Evolutionary conservation across 2,888 invertebrate genomes (phyloP), one percentile per base, ranked within the genome.

Genomic region (Lathronympha strigana): DNA sequence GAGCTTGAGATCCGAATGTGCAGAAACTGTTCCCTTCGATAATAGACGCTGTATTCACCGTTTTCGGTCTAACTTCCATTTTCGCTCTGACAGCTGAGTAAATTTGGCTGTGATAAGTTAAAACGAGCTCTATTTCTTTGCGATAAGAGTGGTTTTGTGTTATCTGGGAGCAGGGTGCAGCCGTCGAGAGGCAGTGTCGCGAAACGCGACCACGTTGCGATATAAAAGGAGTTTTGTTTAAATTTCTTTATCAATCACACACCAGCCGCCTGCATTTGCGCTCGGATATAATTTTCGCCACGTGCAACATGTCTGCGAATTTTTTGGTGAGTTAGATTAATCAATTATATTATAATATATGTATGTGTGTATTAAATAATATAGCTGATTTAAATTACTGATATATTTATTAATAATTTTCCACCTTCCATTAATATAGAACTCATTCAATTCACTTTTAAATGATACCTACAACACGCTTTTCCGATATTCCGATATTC

Each of bases 171-270:
- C 75, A 77, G 77, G 79, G 79, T 72, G 79, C 79, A 81, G 80
- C 72, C 67, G 78, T 76, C 67, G 76, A 84, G 87, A 86, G 81
- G 86, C 88, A 85, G 83, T 87, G 87, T 91, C 91, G 90, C 90
- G 90, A 90, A 91, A 89, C 88, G 82, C 84, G 75, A 88, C 81
- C 89, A 90, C 90, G 91, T 91, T 89, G 90, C 81, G 79, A 88
- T 91, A 91, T 91, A 91, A 90, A 91, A 91, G 90, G 88, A 90
- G 86, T 90, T 87, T 88, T 84, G 86, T 88, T 83, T 81, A 87
- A 89, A 88, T 89, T 84, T 90, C 86, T 90, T 89, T 90, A 89
- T 88, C 90, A 91, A 89, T 88, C 90, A 91, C 84, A 90, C 78
- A 87, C 83, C 84, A 73, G 72, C 79, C 75, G 86, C 73, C 84